Evolutionary conservation across 2,797 vertebrate genomes (phyloP).

Genomic region (Antrozous pallidus): DNA sequence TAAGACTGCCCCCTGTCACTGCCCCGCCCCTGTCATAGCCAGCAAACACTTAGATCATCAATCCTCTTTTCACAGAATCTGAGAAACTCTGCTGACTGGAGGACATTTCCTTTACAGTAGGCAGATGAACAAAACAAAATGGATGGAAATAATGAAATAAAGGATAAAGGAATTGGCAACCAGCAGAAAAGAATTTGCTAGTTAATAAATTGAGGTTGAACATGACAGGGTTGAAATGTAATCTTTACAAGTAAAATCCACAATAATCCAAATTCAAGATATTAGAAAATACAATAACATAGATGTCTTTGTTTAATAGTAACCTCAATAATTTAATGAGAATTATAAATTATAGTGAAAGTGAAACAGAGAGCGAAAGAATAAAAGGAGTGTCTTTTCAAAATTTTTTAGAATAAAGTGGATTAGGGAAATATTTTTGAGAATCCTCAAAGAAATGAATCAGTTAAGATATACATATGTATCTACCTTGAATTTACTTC

Average conservation of each 20-base stretch:
- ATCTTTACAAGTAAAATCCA: slow-evolving; percentile 49
- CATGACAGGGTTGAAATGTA: slow-evolving; percentile 47
- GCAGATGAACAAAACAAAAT: slow-evolving; percentile 14
- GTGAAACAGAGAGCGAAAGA: neutral
- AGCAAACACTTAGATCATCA: neutral
- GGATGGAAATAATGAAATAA: slow-evolving; percentile 49
- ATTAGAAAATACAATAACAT: slow-evolving; percentile 25
- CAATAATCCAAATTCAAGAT: slow-evolving; percentile 48
- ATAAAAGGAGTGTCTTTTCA: neutral
- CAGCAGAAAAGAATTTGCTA: slow-evolving; percentile 41
- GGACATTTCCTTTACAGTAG: neutral
- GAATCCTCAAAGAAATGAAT: neutral
- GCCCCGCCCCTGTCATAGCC: neutral
- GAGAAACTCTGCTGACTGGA: slow-evolving; percentile 28
- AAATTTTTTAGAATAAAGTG: neutral
- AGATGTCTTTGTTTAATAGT: neutral
- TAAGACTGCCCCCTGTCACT: neutral
- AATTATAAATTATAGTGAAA: neutral
- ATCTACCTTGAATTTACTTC: neutral
- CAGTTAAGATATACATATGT: neutral
- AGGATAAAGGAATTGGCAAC: neutral
- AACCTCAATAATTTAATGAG: neutral
- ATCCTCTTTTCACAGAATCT: neutral
- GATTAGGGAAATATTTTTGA: slow-evolving; percentile 3
- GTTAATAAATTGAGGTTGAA: slow-evolving; percentile 60